phyloP scores from a whole-genome alignment of 2,888 invertebrate genomes.

The Leucophenga montana region DNA sequence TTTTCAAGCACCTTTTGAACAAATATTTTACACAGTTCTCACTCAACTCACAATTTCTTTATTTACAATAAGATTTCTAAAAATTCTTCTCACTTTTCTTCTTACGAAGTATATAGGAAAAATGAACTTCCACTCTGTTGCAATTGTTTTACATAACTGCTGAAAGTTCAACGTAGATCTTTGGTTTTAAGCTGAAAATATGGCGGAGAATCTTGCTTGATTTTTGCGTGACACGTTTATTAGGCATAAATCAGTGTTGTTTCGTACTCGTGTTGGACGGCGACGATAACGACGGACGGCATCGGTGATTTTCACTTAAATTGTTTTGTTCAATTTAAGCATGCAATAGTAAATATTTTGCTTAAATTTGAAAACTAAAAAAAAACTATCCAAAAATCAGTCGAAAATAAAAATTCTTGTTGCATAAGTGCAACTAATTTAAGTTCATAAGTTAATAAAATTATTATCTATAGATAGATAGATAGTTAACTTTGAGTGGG shows the following conservation, averaged over 20 bases:
- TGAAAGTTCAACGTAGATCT: background rate
- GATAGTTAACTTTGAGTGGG: no score
- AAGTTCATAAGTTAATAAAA: no score
- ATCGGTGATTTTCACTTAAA: slow-evolving; percentile 16
- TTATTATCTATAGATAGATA: no score
- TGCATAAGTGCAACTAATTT: no score
- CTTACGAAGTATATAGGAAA: no score
- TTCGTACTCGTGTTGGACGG: background rate
- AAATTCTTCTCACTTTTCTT: no score
- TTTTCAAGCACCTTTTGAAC: background rate
- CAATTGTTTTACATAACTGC: no score
- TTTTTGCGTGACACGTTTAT: slow-evolving; percentile 13
- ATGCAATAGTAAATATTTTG: background rate
- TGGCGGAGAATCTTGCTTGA: background rate
- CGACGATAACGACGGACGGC: background rate
- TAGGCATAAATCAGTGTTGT: slow-evolving; percentile 6
- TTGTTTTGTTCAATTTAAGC: slow-evolving; percentile 14
- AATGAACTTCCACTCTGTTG: no score
- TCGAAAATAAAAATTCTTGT: no score
- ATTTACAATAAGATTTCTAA: no score
- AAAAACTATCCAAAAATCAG: no score
- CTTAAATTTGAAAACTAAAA: background rate
- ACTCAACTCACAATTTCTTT: slow-evolving; percentile 3
- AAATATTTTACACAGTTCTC: background rate
- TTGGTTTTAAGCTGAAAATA: slow-evolving; percentile 12